Conservation (phyloP, 2,113 vertebrate genomes). For the Stigmatopora argus region DNA sequence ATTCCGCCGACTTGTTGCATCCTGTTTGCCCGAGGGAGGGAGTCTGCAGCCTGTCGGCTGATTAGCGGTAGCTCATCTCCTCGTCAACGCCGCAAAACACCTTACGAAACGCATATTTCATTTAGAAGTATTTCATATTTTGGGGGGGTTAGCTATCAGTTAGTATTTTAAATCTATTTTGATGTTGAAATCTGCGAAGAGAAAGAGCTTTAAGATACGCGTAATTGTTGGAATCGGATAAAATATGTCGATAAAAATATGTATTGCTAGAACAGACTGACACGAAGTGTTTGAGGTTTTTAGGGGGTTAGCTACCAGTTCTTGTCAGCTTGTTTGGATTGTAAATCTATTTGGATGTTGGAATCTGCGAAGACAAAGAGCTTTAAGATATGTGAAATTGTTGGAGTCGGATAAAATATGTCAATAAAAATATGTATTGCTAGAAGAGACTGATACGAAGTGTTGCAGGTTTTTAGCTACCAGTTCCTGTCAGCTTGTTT, state of each 20-base stretch:
- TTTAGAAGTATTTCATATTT: background rate
- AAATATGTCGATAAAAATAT: background rate
- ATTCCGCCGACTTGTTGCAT: slow-evolving; percentile 2
- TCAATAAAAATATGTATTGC: too few species aligned
- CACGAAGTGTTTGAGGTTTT: too few species aligned
- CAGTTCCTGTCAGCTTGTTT: too few species aligned
- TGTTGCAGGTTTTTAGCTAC: too few species aligned
- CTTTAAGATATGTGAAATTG: too few species aligned
- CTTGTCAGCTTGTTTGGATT: background rate
- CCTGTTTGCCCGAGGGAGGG: background rate
- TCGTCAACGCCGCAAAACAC: background rate
- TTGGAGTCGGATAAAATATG: too few species aligned
- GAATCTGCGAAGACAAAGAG: background rate
- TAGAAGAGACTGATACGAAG: too few species aligned
- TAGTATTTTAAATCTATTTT: background rate
- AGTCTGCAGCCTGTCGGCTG: background rate
- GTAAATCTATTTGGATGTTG: too few species aligned
- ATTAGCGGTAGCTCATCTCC: background rate
- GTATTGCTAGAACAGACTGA: too few species aligned
- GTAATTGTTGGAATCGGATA: background rate
- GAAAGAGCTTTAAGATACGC: too few species aligned
- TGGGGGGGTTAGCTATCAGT: background rate
- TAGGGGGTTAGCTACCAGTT: background rate
- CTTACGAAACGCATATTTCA: background rate
- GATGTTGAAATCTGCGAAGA: background rate